These are phyloP conservation scores for Plectrocnemia conspersa DNA, from an alignment of 1,140 invertebrate genomes.

Conservation along the genomic window DNA sequence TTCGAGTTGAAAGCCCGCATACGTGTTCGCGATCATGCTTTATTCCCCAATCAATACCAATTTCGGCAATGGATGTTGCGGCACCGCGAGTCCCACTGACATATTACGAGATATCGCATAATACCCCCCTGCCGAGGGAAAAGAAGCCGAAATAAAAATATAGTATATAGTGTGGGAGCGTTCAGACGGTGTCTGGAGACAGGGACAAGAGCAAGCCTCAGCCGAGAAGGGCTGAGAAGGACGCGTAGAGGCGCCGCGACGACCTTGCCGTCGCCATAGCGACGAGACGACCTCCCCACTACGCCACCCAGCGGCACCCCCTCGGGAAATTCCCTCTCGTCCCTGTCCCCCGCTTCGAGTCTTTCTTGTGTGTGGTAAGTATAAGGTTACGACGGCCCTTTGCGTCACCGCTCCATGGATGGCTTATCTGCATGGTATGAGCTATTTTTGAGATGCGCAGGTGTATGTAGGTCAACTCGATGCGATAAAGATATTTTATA, in stretches of 20 bases:
- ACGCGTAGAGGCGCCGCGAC: conserved; percentile 25
- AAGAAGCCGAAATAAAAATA: conserved; percentile 3
- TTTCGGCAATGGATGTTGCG: conserved; percentile 7
- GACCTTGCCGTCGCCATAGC: conserved; percentile 33
- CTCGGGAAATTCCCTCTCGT: background rate
- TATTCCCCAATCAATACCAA: conserved; percentile 3
- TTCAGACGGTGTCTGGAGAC: conserved; percentile 4
- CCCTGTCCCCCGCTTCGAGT: background rate
- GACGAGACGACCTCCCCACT: conserved; percentile 20
- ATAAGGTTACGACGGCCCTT: conserved; percentile 5
- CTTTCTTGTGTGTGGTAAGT: too few species aligned
- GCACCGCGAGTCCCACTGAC: conserved; percentile 5
- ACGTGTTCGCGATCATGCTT: too few species aligned
- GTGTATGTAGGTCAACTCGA: conserved; percentile 13
- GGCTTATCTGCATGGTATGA: conserved; percentile 22
- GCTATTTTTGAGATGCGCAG: conserved; percentile 23
- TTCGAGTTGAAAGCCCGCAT: too few species aligned
- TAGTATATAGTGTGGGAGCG: background rate
- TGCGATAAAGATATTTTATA: too few species aligned
- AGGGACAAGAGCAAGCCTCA: background rate
- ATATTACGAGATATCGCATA: conserved; percentile 11
- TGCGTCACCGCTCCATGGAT: conserved; percentile 23
- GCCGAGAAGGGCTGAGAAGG: conserved; percentile 1
- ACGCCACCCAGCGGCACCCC: background rate
- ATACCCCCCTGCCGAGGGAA: too few species aligned